A percentile compares a stretch with the other conserved stretches of the same genome.
phyloP scores from a whole-genome alignment of 2,113 vertebrate species.

The Parus major region DNA sequence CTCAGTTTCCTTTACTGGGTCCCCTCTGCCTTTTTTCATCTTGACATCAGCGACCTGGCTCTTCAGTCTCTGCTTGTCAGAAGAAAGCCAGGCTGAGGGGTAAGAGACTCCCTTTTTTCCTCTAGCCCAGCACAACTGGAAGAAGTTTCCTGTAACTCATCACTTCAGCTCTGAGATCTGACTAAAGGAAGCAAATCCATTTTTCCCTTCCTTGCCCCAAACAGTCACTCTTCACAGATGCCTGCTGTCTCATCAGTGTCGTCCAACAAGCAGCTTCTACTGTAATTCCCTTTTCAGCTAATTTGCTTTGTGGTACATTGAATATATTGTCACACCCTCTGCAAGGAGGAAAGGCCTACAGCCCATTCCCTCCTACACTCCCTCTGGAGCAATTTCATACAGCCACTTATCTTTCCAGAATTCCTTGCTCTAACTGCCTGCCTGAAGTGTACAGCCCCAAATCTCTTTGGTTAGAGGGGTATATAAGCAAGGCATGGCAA shows the following conservation, averaged over 20 bases:
- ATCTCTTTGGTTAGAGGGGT: background rate
- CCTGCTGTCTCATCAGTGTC: background rate
- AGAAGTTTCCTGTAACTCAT: background rate
- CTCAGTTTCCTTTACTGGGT: background rate
- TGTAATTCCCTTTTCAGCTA: background rate
- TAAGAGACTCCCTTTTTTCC: background rate
- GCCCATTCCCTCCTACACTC: background rate
- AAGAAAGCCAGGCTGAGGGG: background rate
- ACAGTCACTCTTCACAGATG: background rate
- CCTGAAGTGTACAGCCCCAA: background rate
- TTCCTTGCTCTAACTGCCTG: background rate
- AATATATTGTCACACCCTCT: background rate
- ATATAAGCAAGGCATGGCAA: background rate
- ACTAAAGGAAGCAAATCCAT: background rate
- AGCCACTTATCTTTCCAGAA: background rate
- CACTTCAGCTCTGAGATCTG: background rate
- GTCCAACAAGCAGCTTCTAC: background rate
- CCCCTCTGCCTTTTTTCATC: background rate
- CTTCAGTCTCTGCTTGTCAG: background rate
- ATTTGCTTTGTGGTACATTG: background rate
- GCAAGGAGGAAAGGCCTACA: background rate
- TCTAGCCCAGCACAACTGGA: background rate
- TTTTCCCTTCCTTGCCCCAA: background rate
- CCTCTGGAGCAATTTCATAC: background rate
- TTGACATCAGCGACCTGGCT: background rate